A percentile compares a stretch with the other conserved stretches of the same genome.
Conservation (phyloP, 2,888 invertebrate genomes). For the Cosmia pyralina region DNA sequence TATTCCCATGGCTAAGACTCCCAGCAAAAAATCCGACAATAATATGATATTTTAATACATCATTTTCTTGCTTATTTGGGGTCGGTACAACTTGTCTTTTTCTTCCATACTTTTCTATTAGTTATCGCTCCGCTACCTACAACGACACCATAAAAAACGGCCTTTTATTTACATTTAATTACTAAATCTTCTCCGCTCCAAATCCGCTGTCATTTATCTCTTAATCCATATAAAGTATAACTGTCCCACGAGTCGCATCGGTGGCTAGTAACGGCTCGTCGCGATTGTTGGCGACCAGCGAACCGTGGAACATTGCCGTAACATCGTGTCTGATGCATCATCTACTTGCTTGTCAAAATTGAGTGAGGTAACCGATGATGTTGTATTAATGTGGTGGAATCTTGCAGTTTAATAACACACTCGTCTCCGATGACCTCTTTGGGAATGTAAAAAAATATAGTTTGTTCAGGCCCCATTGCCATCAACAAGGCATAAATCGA, state of each 20-base stretch:
- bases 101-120: neutral
- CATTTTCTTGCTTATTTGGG: neutral
- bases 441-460: neutral
- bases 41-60: neutral
- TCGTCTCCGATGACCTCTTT: neutral
- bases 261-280: constrained; percentile 69
- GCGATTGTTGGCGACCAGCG: constrained; percentile 70
- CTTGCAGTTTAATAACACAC: neutral
- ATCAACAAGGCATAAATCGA: neutral
- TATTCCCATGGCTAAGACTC: neutral
- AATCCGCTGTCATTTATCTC: constrained; percentile 54
- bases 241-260: constrained; percentile 64
- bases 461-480: neutral
- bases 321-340: constrained; percentile 50
- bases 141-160: neutral
- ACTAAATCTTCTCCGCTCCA: constrained; percentile 34
- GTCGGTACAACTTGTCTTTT: neutral
- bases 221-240: constrained; percentile 54
- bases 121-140: neutral
- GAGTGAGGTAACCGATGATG: constrained; percentile 52
- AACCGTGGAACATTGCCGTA: constrained; percentile 72
- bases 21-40: too few species aligned
- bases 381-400: constrained; percentile 36
- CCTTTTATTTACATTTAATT: neutral
- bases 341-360: constrained; percentile 54